These are phyloP conservation scores for Saccostrea glomerata DNA, from an alignment of 1,140 invertebrate genomes.

Conservation along the genomic window DNA sequence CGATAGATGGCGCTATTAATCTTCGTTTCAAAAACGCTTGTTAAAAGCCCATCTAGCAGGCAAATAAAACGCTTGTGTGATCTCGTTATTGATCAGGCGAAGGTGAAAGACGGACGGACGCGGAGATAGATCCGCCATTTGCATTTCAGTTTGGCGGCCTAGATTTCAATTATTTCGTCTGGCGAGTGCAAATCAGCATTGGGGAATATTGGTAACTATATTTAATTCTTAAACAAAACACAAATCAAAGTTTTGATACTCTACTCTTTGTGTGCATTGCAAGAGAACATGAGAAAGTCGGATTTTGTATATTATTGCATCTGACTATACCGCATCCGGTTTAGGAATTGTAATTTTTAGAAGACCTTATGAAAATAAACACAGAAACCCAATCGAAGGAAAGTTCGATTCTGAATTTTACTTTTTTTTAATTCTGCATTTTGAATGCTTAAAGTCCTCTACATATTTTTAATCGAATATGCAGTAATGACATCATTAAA, in stretches of 20 bases:
- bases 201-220: slow-evolving; percentile 20
- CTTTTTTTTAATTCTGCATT: neutral
- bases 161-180: slow-evolving; percentile 12
- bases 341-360: slow-evolving; percentile 34
- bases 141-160: neutral
- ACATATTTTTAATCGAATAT: neutral
- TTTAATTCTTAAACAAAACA: slow-evolving; percentile 6
- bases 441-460: neutral
- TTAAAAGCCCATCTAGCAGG: no score
- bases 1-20: slow-evolving; percentile 1
- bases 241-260: neutral
- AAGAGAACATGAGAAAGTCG: neutral
- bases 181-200: neutral
- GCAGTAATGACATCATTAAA: neutral
- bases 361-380: neutral
- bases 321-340: slow-evolving; percentile 33
- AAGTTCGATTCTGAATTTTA: neutral
- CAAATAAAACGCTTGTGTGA: neutral
- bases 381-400: neutral
- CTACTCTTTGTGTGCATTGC: neutral
- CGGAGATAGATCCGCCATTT: slow-evolving; percentile 40
- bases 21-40: neutral
- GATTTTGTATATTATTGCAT: neutral
- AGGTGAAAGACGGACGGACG: slow-evolving; percentile 42
- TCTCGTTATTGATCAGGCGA: neutral